A percentile compares a stretch with the other conserved stretches of the same genome.
phyloP scores from a whole-genome alignment of 2,797 vertebrate species.

The Lithobates pipiens region DNA sequence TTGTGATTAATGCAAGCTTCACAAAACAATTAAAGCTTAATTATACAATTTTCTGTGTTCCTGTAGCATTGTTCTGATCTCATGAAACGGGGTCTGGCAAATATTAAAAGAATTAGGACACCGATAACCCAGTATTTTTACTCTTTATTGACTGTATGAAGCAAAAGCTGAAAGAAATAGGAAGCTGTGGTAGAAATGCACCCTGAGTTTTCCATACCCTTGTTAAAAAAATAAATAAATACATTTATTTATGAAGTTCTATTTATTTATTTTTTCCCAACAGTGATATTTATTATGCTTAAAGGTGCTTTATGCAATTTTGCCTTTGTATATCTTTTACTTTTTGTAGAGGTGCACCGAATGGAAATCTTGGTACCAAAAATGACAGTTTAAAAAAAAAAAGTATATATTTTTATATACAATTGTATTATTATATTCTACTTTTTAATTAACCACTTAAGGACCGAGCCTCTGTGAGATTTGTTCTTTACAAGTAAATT shows the following conservation, averaged over 20 bases:
- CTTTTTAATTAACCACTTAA: too few relatives aligned
- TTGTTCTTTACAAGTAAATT: too few relatives aligned
- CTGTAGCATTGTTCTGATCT: slow-evolving; percentile 89
- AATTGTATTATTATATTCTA: too few relatives aligned
- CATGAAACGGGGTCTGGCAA: slow-evolving; percentile 88
- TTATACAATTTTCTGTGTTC: slow-evolving; percentile 89
- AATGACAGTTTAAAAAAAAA: too few relatives aligned
- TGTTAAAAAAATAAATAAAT: too few relatives aligned
- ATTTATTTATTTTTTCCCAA: neutral
- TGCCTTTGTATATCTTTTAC: too few relatives aligned
- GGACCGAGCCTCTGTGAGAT: too few relatives aligned
- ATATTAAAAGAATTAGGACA: slow-evolving; percentile 92
- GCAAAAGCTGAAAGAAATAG: slow-evolving; percentile 69
- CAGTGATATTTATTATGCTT: neutral
- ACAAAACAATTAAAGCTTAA: slow-evolving; percentile 96
- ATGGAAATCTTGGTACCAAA: too few relatives aligned
- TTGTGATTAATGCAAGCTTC: slow-evolving; percentile 95
- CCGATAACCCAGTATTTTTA: slow-evolving; percentile 78
- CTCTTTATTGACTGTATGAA: slow-evolving; percentile 80
- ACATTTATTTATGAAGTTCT: too few relatives aligned
- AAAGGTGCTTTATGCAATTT: too few relatives aligned
- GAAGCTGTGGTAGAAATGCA: neutral
- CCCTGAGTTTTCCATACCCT: neutral
- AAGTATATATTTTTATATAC: too few relatives aligned
- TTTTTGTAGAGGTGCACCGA: too few relatives aligned